Evolutionary conservation across 2,113 vertebrate genomes (phyloP), one percentile per base, ranked within the genome.

Genomic region (Takifugu flavidus): DNA sequence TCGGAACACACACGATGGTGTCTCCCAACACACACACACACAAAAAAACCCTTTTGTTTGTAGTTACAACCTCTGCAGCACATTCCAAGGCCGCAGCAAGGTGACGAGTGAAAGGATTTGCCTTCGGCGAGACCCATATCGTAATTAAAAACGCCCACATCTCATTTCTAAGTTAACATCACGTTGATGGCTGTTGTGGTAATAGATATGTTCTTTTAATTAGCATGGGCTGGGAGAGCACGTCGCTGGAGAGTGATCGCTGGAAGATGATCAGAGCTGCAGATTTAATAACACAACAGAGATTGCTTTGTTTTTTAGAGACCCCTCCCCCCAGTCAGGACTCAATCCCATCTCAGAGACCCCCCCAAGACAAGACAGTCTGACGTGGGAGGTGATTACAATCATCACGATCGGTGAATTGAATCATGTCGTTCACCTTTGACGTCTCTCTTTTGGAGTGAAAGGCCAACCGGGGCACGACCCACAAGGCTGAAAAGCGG

Each of bases 1-100:
- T 67, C 64, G 55, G 68, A 69, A 74, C 61, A 66, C 56, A 57
- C 57, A 57, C 56, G 7, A 47, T n/a, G 14, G 5, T 13, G 3
- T 13, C 43, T 2, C 43, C 28, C 43, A 57, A 25, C 10, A 8
- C 28, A 60, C 20, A 49, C 5, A 46, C 5, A 46, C 5, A 2
- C 5, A 46, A 46, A 13, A 46, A 13, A 46, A 4, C 45, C 5
- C 29, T 31, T 2, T 31, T 31, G 20, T 31, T 31, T 31, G 34
- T 11, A 39, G 7, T 39, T 39, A 39, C 3, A 39, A 39, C 34
- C 34, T 2, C 34, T 74, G 65, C 50, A 49, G 26, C 20, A 42
- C 46, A 50, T 0, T 20, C 55, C 61, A 69, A 66, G 45, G 60
- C 47, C 34, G 51, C 53, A 47, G 44, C 58, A 59, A 69, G 47